phyloP scores from a whole-genome alignment of 2,113 vertebrate species.

The Beaufortia kweichowensis region DNA sequence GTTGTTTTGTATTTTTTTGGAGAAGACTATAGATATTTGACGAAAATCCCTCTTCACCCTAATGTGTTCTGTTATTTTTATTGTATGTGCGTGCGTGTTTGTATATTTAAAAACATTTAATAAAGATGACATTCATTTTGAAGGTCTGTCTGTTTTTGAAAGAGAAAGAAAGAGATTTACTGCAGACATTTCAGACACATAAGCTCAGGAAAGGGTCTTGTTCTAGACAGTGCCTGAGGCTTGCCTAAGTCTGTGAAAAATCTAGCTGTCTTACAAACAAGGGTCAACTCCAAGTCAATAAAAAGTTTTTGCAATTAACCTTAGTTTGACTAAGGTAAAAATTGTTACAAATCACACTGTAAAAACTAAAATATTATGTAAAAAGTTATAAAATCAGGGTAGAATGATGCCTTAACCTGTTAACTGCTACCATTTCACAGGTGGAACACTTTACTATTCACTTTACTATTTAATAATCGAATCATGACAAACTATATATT shows the following conservation, averaged over 20 bases:
- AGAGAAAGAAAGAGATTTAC: background rate
- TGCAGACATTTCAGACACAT: background rate
- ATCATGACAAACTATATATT: too few relatives aligned
- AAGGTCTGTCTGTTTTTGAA: background rate
- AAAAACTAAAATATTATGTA: too few relatives aligned
- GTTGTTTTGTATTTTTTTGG: constrained; percentile 59
- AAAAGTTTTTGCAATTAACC: background rate
- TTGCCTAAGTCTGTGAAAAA: constrained; percentile 10
- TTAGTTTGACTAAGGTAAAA: background rate
- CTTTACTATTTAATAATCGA: too few relatives aligned
- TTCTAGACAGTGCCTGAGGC: constrained; percentile 4
- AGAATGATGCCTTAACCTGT: too few relatives aligned
- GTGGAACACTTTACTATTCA: too few relatives aligned
- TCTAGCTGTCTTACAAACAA: background rate
- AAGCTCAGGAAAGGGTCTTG: background rate
- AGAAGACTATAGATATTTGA: constrained; percentile 46
- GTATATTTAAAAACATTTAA: constrained; percentile 74
- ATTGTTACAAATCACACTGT: too few relatives aligned
- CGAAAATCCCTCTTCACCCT: constrained; percentile 15
- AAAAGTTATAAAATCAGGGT: too few relatives aligned
- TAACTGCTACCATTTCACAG: too few relatives aligned
- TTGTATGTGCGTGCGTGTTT: constrained; percentile 67
- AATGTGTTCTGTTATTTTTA: constrained; percentile 66
- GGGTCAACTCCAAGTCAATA: constrained; percentile 4
- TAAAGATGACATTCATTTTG: constrained; percentile 63